A percentile compares a stretch with the other conserved stretches of the same genome.
phyloP scores from a whole-genome alignment of 2,888 invertebrate species.

The Eulithis testata region DNA sequence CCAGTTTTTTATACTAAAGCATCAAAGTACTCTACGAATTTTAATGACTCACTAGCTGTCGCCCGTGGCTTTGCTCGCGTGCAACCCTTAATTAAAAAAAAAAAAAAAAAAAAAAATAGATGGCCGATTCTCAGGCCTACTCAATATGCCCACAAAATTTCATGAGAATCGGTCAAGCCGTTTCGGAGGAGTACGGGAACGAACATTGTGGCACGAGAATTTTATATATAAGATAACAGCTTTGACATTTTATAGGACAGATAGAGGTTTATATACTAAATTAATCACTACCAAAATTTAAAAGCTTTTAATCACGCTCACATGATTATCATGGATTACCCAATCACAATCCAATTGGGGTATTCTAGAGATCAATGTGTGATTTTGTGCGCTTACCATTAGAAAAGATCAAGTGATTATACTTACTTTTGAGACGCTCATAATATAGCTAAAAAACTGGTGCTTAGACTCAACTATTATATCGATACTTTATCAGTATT shows the following conservation, averaged over 20 bases:
- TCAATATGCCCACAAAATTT: no score
- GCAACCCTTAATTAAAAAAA: no score
- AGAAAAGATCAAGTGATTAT: background rate
- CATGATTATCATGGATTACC: background rate
- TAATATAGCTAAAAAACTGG: background rate
- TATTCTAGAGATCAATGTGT: background rate
- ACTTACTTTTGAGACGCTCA: background rate
- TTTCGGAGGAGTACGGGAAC: no score
- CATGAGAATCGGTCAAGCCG: no score
- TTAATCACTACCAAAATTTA: background rate
- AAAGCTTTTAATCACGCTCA: background rate
- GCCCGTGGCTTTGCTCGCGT: no score
- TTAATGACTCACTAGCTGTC: no score
- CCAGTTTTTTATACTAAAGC: constrained; percentile 41
- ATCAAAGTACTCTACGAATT: no score
- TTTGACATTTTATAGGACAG: background rate
- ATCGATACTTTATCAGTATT: constrained; percentile 23
- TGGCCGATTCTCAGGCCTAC: no score
- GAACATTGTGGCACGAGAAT: no score
- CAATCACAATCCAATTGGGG: no score
- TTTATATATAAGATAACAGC: no score
- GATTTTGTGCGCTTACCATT: background rate
- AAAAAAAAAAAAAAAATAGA: no score
- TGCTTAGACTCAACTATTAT: background rate
- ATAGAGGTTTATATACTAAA: background rate